Evolutionary conservation across 2,797 vertebrate genomes (phyloP).

Genomic region (Pterois miles): DNA sequence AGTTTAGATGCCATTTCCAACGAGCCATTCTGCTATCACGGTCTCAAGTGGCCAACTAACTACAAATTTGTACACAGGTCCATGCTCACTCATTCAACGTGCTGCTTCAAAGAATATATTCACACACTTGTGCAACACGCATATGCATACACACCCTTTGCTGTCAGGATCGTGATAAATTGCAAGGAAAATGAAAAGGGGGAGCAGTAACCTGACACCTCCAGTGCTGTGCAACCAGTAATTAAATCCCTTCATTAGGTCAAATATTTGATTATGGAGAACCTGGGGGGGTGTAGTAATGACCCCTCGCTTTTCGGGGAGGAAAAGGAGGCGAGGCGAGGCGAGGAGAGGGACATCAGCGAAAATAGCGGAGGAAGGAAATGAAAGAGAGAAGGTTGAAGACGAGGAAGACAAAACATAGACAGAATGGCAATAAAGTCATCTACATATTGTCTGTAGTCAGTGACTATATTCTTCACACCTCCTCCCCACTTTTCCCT

Average conservation of each 20-base stretch:
- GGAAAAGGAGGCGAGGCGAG: neutral
- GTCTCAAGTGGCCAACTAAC: constrained; percentile 62
- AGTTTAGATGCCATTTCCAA: constrained; percentile 60
- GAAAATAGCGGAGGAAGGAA: neutral
- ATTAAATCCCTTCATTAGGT: constrained; percentile 84
- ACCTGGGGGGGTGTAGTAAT: constrained; percentile 62
- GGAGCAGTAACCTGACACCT: constrained; percentile 74
- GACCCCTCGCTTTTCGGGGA: constrained; percentile 50
- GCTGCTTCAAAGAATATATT: constrained; percentile 62
- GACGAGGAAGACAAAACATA: neutral
- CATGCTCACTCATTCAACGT: constrained; percentile 51
- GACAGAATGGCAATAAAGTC: constrained; percentile 24
- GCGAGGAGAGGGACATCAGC: neutral
- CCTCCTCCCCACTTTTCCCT: constrained; percentile 45
- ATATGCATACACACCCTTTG: constrained; percentile 39
- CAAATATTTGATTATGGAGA: constrained; percentile 82
- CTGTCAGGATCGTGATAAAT: constrained; percentile 79
- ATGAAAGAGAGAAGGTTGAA: neutral
- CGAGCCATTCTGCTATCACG: constrained; percentile 31
- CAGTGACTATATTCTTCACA: constrained; percentile 45
- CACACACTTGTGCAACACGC: constrained; percentile 19
- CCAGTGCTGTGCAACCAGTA: constrained; percentile 75
- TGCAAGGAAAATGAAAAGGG: constrained; percentile 79
- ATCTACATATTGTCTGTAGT: constrained; percentile 45
- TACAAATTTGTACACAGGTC: constrained; percentile 66